Conservation (phyloP, 2,888 invertebrate species). For the Neocrepidodera transversa region DNA sequence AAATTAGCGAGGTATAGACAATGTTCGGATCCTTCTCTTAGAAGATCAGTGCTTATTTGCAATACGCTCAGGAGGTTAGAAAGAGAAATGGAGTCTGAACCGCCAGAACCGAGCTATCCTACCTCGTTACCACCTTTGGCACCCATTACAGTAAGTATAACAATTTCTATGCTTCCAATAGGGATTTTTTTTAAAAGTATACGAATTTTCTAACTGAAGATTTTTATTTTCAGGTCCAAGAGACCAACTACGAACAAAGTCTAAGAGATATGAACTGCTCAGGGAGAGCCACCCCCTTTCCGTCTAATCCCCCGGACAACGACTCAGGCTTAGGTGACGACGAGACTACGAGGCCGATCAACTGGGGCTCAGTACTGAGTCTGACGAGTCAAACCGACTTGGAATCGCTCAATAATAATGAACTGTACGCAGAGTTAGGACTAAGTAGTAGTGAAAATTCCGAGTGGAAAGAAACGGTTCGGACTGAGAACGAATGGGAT, state of each 20-base stretch:
- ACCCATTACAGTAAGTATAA: conserved; percentile 37
- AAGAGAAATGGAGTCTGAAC: conserved; percentile 79
- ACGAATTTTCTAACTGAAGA: no score
- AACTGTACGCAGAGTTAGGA: conserved; percentile 77
- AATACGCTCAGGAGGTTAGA: conserved; percentile 77
- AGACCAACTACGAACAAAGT: conserved; percentile 57
- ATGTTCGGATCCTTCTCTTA: conserved; percentile 86
- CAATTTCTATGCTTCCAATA: no score
- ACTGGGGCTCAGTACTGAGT: conserved; percentile 91
- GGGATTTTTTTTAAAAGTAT: no score
- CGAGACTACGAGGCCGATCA: conserved; percentile 79
- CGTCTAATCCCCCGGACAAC: conserved; percentile 65
- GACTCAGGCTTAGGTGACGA: conserved; percentile 79
- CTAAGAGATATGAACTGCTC: conserved; percentile 62
- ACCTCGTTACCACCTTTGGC: conserved; percentile 58
- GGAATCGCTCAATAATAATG: conserved; percentile 82
- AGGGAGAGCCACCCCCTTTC: conserved; percentile 76
- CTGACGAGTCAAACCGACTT: conserved; percentile 86
- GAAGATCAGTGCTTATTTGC: conserved; percentile 91
- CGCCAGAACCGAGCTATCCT: conserved; percentile 60
- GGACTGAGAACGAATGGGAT: conserved; percentile 63
- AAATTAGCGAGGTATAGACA: conserved; percentile 88
- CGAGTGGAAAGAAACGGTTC: conserved; percentile 66
- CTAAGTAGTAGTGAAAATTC: conserved; percentile 59
- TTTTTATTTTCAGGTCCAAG: conserved; percentile 7